phyloP scores from a whole-genome alignment of 2,888 invertebrate genomes.

The Drosophila histrio region DNA sequence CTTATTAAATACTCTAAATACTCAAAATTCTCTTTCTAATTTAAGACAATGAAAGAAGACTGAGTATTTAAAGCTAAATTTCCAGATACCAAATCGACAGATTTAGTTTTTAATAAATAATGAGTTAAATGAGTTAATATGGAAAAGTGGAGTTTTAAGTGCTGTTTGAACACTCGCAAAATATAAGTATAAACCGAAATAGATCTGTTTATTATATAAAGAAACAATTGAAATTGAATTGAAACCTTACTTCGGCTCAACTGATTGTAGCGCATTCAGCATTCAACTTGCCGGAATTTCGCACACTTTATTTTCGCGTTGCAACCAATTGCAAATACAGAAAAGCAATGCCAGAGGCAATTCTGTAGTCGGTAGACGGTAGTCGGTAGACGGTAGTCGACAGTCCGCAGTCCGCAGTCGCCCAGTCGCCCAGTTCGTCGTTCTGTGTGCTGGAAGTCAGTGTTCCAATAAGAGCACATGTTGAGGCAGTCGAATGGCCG shows the following conservation, averaged over 20 bases:
- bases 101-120: too few relatives aligned
- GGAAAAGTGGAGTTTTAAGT: too few relatives aligned
- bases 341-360: slow-evolving; percentile 27
- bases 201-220: too few relatives aligned
- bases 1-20: too few relatives aligned
- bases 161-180: too few relatives aligned
- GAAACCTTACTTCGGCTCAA: background rate
- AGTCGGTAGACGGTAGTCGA: slow-evolving; percentile 1
- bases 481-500: slow-evolving; percentile 34
- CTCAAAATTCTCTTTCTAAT: too few relatives aligned
- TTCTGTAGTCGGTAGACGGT: slow-evolving; percentile 8
- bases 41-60: too few relatives aligned
- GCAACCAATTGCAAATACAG: slow-evolving; percentile 63
- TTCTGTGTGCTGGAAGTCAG: too few relatives aligned
- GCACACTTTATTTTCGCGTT: slow-evolving; percentile 28
- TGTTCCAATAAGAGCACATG: slow-evolving; percentile 59
- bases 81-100: too few relatives aligned
- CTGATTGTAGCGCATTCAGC: slow-evolving; percentile 25
- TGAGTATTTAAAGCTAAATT: too few relatives aligned
- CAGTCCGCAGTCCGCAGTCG: background rate
- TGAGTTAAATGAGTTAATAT: too few relatives aligned
- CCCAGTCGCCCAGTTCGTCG: background rate
- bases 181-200: too few relatives aligned
- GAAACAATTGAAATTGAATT: background rate
- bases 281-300: background rate